These are phyloP conservation scores for Cryptocheilus praepositus DNA, from an alignment of 2,888 invertebrate genomes.

Conservation along the genomic window DNA sequence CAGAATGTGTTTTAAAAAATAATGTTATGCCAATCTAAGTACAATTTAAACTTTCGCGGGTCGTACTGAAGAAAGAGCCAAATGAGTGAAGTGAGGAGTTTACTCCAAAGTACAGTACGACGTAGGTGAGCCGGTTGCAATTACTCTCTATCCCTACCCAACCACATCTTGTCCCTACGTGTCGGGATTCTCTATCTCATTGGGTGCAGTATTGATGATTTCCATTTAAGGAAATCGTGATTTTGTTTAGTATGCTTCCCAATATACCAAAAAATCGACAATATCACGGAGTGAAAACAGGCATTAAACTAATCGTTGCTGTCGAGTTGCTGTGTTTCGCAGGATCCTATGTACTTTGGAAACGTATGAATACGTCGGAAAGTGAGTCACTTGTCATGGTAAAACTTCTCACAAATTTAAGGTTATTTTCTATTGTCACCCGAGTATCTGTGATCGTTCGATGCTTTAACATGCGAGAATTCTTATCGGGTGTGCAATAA, in stretches of 20 bases:
- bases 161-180: constrained; percentile 42
- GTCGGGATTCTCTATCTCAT: constrained; percentile 58
- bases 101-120: neutral
- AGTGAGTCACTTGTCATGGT: constrained; percentile 76
- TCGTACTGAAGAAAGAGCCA: constrained; percentile 9
- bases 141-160: constrained; percentile 13
- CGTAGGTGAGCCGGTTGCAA: constrained; percentile 28
- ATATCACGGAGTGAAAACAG: neutral
- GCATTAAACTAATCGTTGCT: constrained; percentile 77
- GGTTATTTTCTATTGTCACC: constrained; percentile 35
- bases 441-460: neutral
- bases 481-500: too few relatives aligned
- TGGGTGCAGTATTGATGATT: constrained; percentile 65
- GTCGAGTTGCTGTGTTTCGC: constrained; percentile 79
- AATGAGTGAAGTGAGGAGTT: too few relatives aligned
- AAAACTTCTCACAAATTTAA: constrained; percentile 22
- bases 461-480: neutral
- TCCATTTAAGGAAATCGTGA: constrained; percentile 71
- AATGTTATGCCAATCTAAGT: too few relatives aligned
- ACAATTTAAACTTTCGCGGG: constrained; percentile 8
- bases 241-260: constrained; percentile 78
- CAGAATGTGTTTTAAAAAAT: too few relatives aligned
- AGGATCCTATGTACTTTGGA: constrained; percentile 81
- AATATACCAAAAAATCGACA: constrained; percentile 79
- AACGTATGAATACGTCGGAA: constrained; percentile 82